These are phyloP conservation scores for Dasypolia templi DNA, from an alignment of 2,888 invertebrate species.

Conservation along the genomic window DNA sequence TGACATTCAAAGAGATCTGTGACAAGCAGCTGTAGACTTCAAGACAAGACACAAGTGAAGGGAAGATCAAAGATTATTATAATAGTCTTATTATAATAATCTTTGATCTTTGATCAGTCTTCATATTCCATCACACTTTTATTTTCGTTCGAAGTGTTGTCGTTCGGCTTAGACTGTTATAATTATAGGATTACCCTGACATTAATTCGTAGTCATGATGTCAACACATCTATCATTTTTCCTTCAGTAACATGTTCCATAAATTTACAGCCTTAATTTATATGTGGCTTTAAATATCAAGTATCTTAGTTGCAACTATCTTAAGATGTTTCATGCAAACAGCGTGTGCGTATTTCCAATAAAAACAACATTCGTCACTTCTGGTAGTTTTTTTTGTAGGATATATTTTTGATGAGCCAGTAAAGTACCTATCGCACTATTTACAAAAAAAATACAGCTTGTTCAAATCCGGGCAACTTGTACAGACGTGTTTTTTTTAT, in stretches of 20 bases:
- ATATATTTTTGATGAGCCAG: no score
- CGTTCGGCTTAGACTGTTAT: background rate
- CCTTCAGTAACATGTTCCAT: background rate
- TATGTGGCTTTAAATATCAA: slow-evolving; percentile 29
- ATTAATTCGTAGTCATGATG: slow-evolving; percentile 35
- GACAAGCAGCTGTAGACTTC: background rate
- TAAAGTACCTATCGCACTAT: no score
- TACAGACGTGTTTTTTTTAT: no score
- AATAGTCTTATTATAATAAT: no score
- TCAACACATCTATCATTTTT: slow-evolving; percentile 41
- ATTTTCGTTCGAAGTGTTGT: slow-evolving; percentile 14
- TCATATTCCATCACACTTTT: background rate
- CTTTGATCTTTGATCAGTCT: slow-evolving; percentile 37
- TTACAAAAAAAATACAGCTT: no score
- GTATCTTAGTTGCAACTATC: slow-evolving; percentile 22
- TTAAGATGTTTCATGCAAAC: slow-evolving; percentile 49
- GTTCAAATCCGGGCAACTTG: no score
- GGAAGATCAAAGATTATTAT: no score
- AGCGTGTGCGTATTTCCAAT: slow-evolving; percentile 23
- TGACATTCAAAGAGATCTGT: slow-evolving; percentile 19
- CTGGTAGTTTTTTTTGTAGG: background rate
- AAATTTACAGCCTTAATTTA: no score
- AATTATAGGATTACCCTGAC: slow-evolving; percentile 1
- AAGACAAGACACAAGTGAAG: no score
- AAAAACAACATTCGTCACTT: slow-evolving; percentile 11